phyloP scores from a whole-genome alignment of 2,888 invertebrate genomes.

The Penaeus monodon region DNA sequence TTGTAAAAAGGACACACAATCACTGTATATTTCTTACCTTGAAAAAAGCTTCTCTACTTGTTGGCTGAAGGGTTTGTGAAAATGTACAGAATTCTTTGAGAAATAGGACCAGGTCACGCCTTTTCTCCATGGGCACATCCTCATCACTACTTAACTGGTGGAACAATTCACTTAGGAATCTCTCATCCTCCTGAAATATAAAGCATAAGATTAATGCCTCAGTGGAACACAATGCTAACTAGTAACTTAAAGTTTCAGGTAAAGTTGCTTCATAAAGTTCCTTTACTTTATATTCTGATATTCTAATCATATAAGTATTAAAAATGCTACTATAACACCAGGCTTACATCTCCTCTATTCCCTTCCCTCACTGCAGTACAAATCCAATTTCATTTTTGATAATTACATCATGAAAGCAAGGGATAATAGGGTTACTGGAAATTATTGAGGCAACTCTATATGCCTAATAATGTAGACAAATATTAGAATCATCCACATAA shows the following conservation, averaged over 20 bases:
- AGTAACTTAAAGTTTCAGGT: not conserved
- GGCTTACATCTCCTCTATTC: no score
- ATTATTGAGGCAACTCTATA: not conserved
- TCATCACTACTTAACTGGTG: slow-evolving; percentile 87
- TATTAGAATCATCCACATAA: not conserved
- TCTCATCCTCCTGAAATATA: slow-evolving; percentile 88
- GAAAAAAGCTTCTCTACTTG: slow-evolving; percentile 97
- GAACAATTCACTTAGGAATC: slow-evolving; percentile 94
- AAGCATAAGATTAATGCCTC: no score
- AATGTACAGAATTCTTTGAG: slow-evolving; percentile 99
- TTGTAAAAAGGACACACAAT: no score
- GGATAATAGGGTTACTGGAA: not conserved
- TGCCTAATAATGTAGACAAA: no score
- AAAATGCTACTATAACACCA: no score
- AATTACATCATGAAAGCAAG: not conserved
- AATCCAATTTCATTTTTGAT: no score
- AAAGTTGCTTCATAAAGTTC: no score
- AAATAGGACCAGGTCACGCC: slow-evolving; percentile 95
- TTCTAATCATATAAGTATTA: no score
- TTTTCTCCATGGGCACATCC: slow-evolving; percentile 84
- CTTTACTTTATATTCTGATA: no score
- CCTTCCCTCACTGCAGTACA: no score
- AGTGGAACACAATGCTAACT: not conserved
- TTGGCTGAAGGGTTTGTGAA: slow-evolving; percentile 97
- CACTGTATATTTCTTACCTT: slow-evolving; percentile 74